These are phyloP conservation scores for Dicyrtoma fusca DNA, from an alignment of 2,888 invertebrate species.

Conservation along the genomic window DNA sequence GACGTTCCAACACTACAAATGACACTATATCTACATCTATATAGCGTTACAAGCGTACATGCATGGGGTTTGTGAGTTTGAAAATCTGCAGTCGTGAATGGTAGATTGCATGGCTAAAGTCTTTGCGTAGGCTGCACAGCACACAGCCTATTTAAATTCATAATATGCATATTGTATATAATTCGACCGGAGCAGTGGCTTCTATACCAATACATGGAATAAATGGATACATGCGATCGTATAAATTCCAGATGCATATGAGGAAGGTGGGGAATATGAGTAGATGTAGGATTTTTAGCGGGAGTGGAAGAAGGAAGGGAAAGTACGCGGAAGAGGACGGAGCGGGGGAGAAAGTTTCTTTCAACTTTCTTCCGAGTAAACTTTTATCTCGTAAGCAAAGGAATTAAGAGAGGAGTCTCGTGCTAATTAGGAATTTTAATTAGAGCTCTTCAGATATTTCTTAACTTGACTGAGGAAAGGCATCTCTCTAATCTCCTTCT, in stretches of 20 bases:
- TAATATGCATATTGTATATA: no score
- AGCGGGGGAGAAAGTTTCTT: slow-evolving; percentile 35
- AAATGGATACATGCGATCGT: no score
- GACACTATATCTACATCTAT: not conserved
- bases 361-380: slow-evolving; percentile 46
- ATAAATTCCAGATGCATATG: no score
- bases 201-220: no score
- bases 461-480: slow-evolving; percentile 25
- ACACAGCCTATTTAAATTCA: no score
- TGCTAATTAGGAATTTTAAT: slow-evolving; percentile 57
- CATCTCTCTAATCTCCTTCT: slow-evolving; percentile 29
- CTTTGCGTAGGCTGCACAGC: no score
- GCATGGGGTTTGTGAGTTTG: not conserved
- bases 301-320: not conserved
- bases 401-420: slow-evolving; percentile 54
- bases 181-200: no score
- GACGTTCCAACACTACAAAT: no score
- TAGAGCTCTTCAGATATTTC: slow-evolving; percentile 46
- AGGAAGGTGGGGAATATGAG: no score
- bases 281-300: not conserved
- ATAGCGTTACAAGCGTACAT: no score
- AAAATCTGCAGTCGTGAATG: no score
- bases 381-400: slow-evolving; percentile 54
- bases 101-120: no score
- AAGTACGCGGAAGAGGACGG: slow-evolving; percentile 15